These are phyloP conservation scores for Zosterops japonicus DNA, from an alignment of 2,113 vertebrate genomes.

Conservation along the genomic window DNA sequence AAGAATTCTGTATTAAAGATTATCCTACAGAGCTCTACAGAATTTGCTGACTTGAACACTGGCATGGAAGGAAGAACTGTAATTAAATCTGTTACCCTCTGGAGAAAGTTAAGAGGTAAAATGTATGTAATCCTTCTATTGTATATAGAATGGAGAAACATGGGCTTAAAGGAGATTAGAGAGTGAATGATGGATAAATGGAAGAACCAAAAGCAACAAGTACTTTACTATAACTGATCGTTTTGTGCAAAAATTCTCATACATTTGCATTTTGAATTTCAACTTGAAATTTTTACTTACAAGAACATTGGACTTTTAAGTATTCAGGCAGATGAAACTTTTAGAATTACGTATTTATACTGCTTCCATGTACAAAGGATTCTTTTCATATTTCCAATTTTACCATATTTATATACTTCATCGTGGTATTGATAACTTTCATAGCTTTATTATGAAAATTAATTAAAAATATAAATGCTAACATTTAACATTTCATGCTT, in stretches of 20 bases:
- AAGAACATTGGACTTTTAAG: not conserved
- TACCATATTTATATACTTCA: not conserved
- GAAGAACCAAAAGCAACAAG: conserved; percentile 27
- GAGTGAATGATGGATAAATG: conserved; percentile 51
- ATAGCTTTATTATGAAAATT: not conserved
- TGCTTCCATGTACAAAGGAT: not conserved
- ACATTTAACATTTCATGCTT: not conserved
- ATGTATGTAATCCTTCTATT: conserved; percentile 65
- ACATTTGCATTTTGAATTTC: not conserved
- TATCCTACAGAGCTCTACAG: not conserved
- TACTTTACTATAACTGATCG: not conserved
- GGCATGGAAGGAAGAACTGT: conserved; percentile 45
- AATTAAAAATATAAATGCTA: not conserved
- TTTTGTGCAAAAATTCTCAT: not conserved
- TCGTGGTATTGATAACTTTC: not conserved
- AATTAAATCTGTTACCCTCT: conserved; percentile 67
- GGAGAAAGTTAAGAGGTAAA: conserved; percentile 45
- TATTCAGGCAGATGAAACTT: not conserved
- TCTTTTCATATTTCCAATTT: not conserved
- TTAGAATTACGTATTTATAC: not conserved
- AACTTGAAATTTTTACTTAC: not conserved
- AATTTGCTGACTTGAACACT: conserved; percentile 50
- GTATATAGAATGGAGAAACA: conserved; percentile 60
- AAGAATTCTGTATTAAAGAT: conserved; percentile 14
- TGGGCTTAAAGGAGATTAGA: conserved; percentile 60